phyloP scores from a whole-genome alignment of 2,888 invertebrate species.

The Norana najaformis region DNA sequence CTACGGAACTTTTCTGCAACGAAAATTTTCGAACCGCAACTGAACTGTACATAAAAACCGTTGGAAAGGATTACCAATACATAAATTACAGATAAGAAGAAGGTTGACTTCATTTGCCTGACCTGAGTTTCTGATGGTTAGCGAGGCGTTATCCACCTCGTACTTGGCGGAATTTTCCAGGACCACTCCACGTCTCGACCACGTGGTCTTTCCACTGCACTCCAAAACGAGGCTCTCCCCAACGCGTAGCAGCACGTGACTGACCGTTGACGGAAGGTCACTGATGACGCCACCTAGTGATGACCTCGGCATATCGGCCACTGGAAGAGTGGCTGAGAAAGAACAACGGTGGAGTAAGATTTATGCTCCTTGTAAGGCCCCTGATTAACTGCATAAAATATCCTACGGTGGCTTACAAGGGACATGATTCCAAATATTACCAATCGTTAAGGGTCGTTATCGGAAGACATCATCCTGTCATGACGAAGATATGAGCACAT shows the following conservation, averaged over 20 bases:
- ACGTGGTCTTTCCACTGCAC: slow-evolving; percentile 6
- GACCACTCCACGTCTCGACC: background rate
- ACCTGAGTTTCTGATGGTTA: slow-evolving; percentile 7
- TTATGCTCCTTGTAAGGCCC: background rate
- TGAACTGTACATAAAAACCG: too few species aligned
- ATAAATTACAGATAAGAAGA: background rate
- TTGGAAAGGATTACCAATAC: background rate
- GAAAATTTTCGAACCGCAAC: too few species aligned
- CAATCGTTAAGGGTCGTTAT: too few species aligned
- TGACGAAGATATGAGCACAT: too few species aligned
- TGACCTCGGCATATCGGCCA: background rate
- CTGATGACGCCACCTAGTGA: background rate
- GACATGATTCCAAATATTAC: too few species aligned
- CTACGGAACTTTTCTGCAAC: too few species aligned
- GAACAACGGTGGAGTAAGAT: background rate
- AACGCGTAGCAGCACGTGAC: slow-evolving; percentile 24
- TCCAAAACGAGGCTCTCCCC: slow-evolving; percentile 21
- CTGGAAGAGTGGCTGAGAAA: background rate
- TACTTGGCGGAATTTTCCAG: background rate
- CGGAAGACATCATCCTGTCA: too few species aligned
- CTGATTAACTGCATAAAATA: too few species aligned
- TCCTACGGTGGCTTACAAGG: too few species aligned
- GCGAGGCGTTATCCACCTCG: background rate
- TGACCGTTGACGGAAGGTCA: slow-evolving; percentile 5
- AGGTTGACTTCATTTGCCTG: background rate